Evolutionary conservation across 2,113 vertebrate genomes (phyloP).

Genomic region (Porphyrio hochstetteri): DNA sequence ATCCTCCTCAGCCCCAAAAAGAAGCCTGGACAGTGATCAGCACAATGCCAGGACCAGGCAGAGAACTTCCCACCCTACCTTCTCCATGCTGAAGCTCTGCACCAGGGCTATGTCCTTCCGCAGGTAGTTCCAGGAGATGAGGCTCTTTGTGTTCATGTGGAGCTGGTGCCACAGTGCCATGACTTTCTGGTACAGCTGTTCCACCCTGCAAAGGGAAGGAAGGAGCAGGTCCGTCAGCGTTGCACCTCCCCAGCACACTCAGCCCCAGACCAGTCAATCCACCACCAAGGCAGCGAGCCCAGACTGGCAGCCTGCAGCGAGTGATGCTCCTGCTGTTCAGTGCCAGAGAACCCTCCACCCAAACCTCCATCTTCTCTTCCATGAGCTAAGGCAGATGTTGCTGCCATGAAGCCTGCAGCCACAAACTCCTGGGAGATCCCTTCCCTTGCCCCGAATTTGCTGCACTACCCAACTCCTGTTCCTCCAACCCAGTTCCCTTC

Average conservation of each 20-base stretch:
- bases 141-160: constrained; percentile 94
- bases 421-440: neutral
- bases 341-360: neutral
- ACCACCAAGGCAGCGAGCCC: neutral
- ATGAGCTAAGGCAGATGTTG: neutral
- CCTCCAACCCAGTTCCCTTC: neutral
- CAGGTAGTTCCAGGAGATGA: constrained; percentile 96
- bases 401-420: neutral
- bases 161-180: constrained; percentile 98
- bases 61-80: constrained; percentile 67
- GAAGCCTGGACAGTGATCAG: neutral
- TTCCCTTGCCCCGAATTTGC: neutral
- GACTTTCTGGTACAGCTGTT: constrained; percentile 97
- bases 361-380: accelerated
- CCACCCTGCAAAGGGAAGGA: constrained; percentile 78
- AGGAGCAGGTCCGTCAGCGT: neutral
- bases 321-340: neutral
- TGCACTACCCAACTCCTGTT: neutral
- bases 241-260: neutral
- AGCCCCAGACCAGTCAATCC: neutral
- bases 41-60: neutral
- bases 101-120: constrained; percentile 87
- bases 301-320: accelerated
- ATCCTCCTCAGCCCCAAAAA: neutral
- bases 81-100: constrained; percentile 89